Base-by-base conservation (phyloP, 2,797 vertebrate genomes). In the Leptoclinus maculatus region DNA sequence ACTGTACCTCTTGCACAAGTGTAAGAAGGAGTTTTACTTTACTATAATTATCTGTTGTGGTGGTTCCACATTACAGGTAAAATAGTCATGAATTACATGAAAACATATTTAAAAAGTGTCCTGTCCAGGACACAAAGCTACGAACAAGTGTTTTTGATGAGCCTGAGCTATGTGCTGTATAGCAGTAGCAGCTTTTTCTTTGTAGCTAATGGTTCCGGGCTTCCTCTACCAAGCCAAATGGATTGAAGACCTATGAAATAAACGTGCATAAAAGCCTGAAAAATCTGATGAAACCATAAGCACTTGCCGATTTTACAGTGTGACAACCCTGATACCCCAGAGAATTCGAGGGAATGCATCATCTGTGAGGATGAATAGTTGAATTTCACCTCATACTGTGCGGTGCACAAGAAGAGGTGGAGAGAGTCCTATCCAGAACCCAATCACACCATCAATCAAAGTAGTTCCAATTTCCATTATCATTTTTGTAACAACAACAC, bases 381-480 rank as follows among this genome's bases (percentile, higher is more conserved):
- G 27, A 54, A 6, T 54, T 23, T 32, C 23, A 57, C 32, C 27
- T 71, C 13, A 34, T 39, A 53, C 17, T 32, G 47, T n/a, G 41
- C 59, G 3, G 5, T 53, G 66, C 68, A 13, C 21, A 68, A 36
- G 54, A 36, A 25, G 69, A 66, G 66, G 43, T 16, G 27, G 19
- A 79, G 19, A 27, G 43, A 63, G 10, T 49, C 63, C 32, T 7
- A 13, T 71, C 29, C 16, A 39, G 32, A 66, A 34, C 45, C 16
- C 67, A 59, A 76, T 66, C 56, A 57, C 38, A 27, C 9, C 69
- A 45, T 79, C 54, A 45, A 45, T 79, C 73, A 72, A 49, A 54
- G 32, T 13, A 14, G 2, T 38, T 36, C 2, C 32, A n/a, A 29
- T 43, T 51, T 43, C 39, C 23, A 25, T 27, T 13, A 19, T 19